Evolutionary conservation across 2,113 vertebrate genomes (phyloP), one percentile per base, ranked within the genome.

Genomic region (Australoheros scitulus): DNA sequence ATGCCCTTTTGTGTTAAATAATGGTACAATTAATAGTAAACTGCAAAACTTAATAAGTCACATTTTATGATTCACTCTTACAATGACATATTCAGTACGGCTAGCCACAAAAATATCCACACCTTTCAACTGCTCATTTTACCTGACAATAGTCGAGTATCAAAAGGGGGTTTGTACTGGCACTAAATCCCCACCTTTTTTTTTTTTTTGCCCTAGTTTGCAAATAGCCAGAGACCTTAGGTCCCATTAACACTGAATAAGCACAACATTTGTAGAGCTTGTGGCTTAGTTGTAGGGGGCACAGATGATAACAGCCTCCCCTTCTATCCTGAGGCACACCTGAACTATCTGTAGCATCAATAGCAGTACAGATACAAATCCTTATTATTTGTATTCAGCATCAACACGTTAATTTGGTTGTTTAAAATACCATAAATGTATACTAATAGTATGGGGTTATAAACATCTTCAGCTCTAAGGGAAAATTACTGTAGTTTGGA

Each of bases 401-500:
- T 64, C 78, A 29, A 18, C 55, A 72, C 68, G 82, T 86, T n/a
- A 88, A 91, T 89, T 81, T 86, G 29, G 76, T 60, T 87, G 59
- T 80, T 83, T 85, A 86, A 84, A 85, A 80, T 68, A 86, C 61
- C 83, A 81, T 74, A 90, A 83, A 84, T 77, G 83, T 77, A 29
- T 22, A 82, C 84, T 91, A 92, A 92, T 87, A 86, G 80, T 80
- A 72, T 77, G 43, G 85, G 80, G 79, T 78, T 91, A 89, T 90
- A 92, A 87, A 92, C 89, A 90, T 88, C 76, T 74, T 41, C 34
- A 61, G 70, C 85, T 89, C 79, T 26, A 15, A 78, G 81, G 84
- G 52, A 59, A 61, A 81, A 87, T 61, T 5, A 83, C 76, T 81
- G 26, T 60, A 41, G 55, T 79, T 55, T 83, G 22, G 77, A 50